Conservation (phyloP, 2,113 vertebrate genomes). For the Danio rerio region DNA sequence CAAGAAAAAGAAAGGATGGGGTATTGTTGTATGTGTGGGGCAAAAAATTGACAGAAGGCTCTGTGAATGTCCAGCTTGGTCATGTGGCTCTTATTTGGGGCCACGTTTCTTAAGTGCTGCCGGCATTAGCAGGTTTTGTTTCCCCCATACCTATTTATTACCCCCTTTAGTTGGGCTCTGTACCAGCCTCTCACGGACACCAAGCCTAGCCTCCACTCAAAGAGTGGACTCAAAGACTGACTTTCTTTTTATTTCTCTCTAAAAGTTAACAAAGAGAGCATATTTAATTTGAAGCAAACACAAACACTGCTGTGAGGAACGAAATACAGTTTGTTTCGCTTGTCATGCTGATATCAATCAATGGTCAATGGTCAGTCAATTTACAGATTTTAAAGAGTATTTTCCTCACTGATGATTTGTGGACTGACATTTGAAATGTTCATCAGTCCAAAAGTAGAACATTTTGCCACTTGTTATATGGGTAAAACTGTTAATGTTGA, state of each 20-base stretch:
- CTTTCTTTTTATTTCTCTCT: neutral
- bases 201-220: slow-evolving; percentile 2
- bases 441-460: neutral
- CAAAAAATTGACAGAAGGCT: neutral
- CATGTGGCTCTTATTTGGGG: slow-evolving; percentile 57
- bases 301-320: neutral
- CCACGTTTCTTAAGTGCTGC: slow-evolving; percentile 47
- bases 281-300: neutral
- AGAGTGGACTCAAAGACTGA: neutral
- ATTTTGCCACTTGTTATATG: neutral
- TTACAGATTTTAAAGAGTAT: neutral
- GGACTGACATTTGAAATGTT: neutral
- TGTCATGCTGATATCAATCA: neutral
- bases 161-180: neutral
- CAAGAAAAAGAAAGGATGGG: neutral
- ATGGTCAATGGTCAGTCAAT: no score
- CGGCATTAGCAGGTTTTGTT: slow-evolving; percentile 51
- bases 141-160: neutral
- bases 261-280: neutral
- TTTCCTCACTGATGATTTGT: neutral
- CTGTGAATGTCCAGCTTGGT: slow-evolving; percentile 27
- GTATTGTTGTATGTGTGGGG: neutral
- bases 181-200: slow-evolving; percentile 43
- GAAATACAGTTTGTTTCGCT: neutral
- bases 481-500: neutral